Conservation (phyloP, 2,888 invertebrate genomes). For the Epirrhoe tristata region DNA sequence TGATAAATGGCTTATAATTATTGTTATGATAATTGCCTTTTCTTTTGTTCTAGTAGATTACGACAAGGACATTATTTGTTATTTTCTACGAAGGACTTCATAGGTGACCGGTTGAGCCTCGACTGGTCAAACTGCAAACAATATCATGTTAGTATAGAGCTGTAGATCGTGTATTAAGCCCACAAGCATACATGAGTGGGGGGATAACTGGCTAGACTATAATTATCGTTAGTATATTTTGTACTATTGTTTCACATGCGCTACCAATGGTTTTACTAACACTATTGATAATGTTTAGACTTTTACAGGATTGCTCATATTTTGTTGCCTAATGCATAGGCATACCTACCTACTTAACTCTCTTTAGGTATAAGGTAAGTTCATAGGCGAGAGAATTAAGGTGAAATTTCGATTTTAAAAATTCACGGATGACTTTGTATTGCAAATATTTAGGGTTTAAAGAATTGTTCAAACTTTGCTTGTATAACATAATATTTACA, state of each 20-base stretch:
- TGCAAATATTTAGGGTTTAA: no score
- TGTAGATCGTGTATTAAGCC: not conserved
- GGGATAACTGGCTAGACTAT: not conserved
- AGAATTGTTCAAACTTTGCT: no score
- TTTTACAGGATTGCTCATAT: no score
- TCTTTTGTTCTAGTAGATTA: constrained; percentile 46
- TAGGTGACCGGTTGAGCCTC: constrained; percentile 27
- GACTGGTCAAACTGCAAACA: constrained; percentile 39
- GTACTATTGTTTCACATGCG: not conserved
- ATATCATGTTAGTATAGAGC: not conserved
- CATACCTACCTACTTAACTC: no score
- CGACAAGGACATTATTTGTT: constrained; percentile 5
- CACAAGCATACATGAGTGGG: not conserved
- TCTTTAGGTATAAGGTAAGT: no score
- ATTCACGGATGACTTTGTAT: no score
- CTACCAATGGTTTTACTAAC: not conserved
- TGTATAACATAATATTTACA: no score
- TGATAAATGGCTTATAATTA: constrained; percentile 60
- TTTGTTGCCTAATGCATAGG: no score
- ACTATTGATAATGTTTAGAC: no score
- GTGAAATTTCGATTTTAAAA: no score
- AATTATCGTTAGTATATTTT: not conserved
- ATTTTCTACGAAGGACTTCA: constrained; percentile 24
- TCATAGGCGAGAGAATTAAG: no score
- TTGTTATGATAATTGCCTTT: constrained; percentile 54